Base-by-base conservation (phyloP, 2,113 vertebrate genomes). In the Ifrita kowaldi region DNA sequence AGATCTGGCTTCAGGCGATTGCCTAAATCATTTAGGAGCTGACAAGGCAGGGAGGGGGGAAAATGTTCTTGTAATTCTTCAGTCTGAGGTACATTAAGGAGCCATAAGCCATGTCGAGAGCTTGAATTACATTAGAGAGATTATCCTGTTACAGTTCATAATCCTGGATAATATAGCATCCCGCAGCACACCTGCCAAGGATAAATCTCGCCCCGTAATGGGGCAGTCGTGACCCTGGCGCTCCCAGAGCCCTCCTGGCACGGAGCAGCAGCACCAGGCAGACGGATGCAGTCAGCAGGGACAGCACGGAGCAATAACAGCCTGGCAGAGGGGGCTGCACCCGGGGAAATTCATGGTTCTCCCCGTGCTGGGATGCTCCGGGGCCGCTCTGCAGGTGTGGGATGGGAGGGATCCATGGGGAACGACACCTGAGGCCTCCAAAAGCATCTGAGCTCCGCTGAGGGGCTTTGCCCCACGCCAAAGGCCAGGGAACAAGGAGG, bases 41-140 rank as follows among this genome's bases (percentile, higher is more conserved):
- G 98, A 98, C 97, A 98, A 98, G 97, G 97, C 95, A 95, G 97
- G 97, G 97, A 97, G 97, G 97, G 97, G 97, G 97, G 96, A 95
- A 97, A 97, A 97, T 98, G 98, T 98, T 98, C 98, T 98, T 98
- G 97, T 98, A 98, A 98, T 98, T 98, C 98, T 98, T 98, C 98
- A 98, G 98, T 98, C 98, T 98, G 98, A 98, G 98, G 98, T 98
- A 98, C 98, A 98, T 98, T 98, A 98, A 98, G 98, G 98, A 98
- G 98, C 98, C 98, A 98, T 98, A 98, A 98, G 98, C 98, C 98
- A 98, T 98, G 98, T 98, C 98, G 97, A 98, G 98, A 98, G 98
- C 98, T 98, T 98, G 98, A 98, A 98, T 98, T 98, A 98, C 98
- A 98, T 98, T 98, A 98, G 97, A 97, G 98, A 98, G 98, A 98